These are phyloP conservation scores for Heliothis peltigera DNA, from an alignment of 2,888 invertebrate genomes.

Conservation along the genomic window DNA sequence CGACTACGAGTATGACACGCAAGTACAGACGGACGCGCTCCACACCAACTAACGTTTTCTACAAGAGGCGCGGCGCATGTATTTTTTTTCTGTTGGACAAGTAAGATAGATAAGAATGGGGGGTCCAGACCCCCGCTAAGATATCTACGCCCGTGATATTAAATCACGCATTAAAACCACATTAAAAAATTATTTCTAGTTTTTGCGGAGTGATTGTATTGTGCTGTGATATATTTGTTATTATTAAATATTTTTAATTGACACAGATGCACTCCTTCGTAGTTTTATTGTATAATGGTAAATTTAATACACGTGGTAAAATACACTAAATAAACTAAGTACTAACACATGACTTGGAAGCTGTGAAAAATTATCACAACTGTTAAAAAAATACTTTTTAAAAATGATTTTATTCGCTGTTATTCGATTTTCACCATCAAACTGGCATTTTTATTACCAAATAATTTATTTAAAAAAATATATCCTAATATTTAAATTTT, in stretches of 20 bases:
- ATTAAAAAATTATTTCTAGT: conserved; percentile 44
- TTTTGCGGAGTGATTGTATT: conserved; percentile 45
- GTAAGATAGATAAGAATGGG: no score
- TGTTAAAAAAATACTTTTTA: conserved; percentile 14
- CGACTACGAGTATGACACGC: no score
- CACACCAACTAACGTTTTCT: no score
- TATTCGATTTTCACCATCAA: conserved; percentile 20
- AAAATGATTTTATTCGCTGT: conserved; percentile 8
- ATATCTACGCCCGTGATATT: no score
- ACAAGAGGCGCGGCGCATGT: no score
- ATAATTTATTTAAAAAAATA: conserved; percentile 17
- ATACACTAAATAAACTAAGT: conserved; percentile 67
- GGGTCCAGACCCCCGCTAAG: no score
- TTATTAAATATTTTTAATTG: conserved; percentile 51
- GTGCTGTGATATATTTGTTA: conserved; percentile 27
- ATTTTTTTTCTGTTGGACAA: no score
- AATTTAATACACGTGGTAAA: conserved; percentile 72
- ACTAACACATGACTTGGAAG: conserved; percentile 78
- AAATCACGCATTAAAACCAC: conserved; percentile 39
- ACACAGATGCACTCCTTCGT: conserved; percentile 58
- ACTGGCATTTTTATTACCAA: conserved; percentile 19
- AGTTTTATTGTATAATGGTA: conserved; percentile 65
- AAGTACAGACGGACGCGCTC: no score
- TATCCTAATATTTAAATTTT: conserved; percentile 9
- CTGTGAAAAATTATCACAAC: conserved; percentile 76